Evolutionary conservation across 2,888 invertebrate genomes (phyloP), one percentile per base, ranked within the genome.

Genomic region (Andrena hattorfiana): DNA sequence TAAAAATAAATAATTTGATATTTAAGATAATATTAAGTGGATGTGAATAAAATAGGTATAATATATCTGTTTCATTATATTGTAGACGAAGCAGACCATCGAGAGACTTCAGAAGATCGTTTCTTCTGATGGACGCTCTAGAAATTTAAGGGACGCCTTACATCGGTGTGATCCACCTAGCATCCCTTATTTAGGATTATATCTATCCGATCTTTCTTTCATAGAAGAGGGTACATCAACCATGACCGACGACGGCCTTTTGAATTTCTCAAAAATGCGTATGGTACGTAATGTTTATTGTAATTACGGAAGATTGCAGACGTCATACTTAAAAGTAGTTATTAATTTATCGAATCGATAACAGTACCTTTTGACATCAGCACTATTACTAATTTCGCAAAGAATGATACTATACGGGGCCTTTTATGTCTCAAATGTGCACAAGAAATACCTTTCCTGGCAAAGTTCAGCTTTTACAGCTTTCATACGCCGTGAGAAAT

Each of bases 251-350:
- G 98, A 98, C 85, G 97, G 97, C 72, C 95, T 98, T 20, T 95
- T 98, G 62, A 98, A 98, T 93, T 98, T 98, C 94, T 98, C 98
- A 6, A 98, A 98, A 94, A 98, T 98, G 98, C 95, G 98, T 95
- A 98, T 98, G 98, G 98, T 98, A 94, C 92, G 94, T 63, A 42
- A 67, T 35, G 2, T 10, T 51, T 64, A 10, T 16, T n/a, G 3
- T 54, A 23, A 8, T 54, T 7, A 20, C 0, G 8, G 1, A n/a
- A 23, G 2, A 20, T 20, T 54, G 7, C 7, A 54, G n/a, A 42
- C 20, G 10, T 64, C 6, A 35, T 23, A 10, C 6, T 63, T 8
- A 23, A 32, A 35, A n/a, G 16, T 42, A 42, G 4, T 16, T 42
- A 0, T 16, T 42, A 42, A 42, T 42, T 42, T 16, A 42, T 42